A percentile compares a stretch with the other conserved stretches of the same genome.
These are phyloP conservation scores for Neodiprion pinetum DNA, from an alignment of 1,140 invertebrate genomes.

Conservation along the genomic window DNA sequence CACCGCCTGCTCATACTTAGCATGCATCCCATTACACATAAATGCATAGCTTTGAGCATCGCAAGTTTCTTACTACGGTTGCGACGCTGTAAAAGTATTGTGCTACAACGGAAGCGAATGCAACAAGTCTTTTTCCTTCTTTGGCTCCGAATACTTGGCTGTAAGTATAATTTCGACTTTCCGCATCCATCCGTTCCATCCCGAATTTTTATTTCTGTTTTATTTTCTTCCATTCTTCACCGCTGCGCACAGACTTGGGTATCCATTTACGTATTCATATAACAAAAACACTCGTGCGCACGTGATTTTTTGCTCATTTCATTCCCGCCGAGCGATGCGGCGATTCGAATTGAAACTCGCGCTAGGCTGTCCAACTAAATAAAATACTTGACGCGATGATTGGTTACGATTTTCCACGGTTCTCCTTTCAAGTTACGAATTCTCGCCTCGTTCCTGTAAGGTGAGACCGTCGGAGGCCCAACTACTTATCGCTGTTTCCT, in stretches of 20 bases:
- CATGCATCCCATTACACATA: not conserved
- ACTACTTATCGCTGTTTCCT: too few species aligned
- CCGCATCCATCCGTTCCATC: not conserved
- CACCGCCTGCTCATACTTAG: slow-evolving; percentile 57
- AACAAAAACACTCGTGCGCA: too few species aligned
- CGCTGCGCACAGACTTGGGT: too few species aligned
- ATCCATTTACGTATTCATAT: too few species aligned
- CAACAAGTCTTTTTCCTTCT: slow-evolving; percentile 63
- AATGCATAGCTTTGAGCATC: not conserved
- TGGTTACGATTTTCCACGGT: not conserved
- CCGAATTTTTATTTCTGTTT: too few species aligned
- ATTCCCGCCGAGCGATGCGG: not conserved
- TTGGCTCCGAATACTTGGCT: slow-evolving; percentile 56
- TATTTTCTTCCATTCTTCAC: too few species aligned
- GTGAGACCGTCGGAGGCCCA: too few species aligned
- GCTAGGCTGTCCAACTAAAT: not conserved
- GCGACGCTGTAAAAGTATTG: not conserved
- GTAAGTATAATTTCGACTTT: slow-evolving; percentile 55
- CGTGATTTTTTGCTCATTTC: not conserved
- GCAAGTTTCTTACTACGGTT: not conserved
- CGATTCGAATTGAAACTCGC: too few species aligned
- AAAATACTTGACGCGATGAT: not conserved
- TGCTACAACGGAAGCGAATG: slow-evolving; percentile 26
- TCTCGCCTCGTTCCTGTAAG: not conserved
- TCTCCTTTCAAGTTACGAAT: not conserved